These are phyloP conservation scores for Desoria tigrina DNA, from an alignment of 2,888 invertebrate species.

Conservation along the genomic window DNA sequence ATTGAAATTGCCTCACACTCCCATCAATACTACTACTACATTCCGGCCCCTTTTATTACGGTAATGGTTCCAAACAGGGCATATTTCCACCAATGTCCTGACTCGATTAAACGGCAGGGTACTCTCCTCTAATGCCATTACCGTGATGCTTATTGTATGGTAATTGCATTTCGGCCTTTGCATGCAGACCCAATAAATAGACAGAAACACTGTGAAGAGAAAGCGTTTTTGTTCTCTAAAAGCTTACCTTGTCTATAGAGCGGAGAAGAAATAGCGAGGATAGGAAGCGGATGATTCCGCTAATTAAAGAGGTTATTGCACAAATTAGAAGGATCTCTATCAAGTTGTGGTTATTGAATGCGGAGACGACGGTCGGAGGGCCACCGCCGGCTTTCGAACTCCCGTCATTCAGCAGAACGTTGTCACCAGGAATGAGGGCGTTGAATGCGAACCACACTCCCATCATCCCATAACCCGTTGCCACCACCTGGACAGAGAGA, in stretches of 20 bases:
- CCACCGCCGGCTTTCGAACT: conserved; percentile 32
- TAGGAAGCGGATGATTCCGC: conserved; percentile 52
- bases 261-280: conserved; percentile 51
- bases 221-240: neutral
- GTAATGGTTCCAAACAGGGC: too few species aligned
- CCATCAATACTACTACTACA: too few species aligned
- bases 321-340: conserved; percentile 52
- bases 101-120: too few species aligned
- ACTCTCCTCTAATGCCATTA: too few species aligned
- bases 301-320: conserved; percentile 50
- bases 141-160: too few species aligned
- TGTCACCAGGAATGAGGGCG: conserved; percentile 48
- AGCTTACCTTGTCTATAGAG: conserved; percentile 51
- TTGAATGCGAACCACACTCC: conserved; percentile 54
- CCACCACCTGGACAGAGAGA: conserved; percentile 41
- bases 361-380: conserved; percentile 29
- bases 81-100: too few species aligned
- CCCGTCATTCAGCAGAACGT: conserved; percentile 36
- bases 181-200: too few species aligned
- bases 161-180: too few species aligned
- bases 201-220: too few species aligned
- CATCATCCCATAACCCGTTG: conserved; percentile 50
- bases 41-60: too few species aligned
- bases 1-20: too few species aligned
- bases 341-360: conserved; percentile 44